Evolutionary conservation across 2,888 invertebrate genomes (phyloP).

Genomic region (Dicyrtomina minuta): DNA sequence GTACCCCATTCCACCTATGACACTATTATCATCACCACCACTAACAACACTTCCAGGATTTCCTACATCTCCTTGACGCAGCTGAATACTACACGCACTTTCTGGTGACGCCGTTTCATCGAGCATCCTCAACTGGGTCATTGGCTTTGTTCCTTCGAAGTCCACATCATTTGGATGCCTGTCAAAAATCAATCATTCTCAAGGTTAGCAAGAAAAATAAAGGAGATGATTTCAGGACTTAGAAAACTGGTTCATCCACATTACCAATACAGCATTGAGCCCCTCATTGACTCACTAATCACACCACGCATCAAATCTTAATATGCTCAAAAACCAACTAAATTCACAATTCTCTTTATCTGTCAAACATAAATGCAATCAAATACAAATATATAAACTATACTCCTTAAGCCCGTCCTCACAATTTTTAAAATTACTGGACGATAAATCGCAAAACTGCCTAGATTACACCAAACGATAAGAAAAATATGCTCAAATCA

Average conservation of each 20-base stretch:
- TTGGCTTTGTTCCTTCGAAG: constrained; percentile 43
- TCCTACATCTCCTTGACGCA: not conserved
- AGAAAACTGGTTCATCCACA: constrained; percentile 18
- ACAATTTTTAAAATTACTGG: too few relatives aligned
- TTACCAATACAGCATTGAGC: not conserved
- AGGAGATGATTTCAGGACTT: not conserved
- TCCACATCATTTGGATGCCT: constrained; percentile 43
- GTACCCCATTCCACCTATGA: constrained; percentile 29
- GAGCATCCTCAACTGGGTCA: constrained; percentile 45
- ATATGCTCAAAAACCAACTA: not conserved
- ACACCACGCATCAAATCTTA: not conserved
- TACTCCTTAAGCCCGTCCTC: too few relatives aligned
- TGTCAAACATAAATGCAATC: too few relatives aligned
- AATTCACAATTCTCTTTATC: too few relatives aligned
- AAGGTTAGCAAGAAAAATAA: constrained; percentile 18
- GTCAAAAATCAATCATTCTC: constrained; percentile 19
- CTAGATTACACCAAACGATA: too few relatives aligned
- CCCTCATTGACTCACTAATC: not conserved
- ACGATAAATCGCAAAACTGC: not conserved
- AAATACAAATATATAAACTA: too few relatives aligned
- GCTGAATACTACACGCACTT: constrained; percentile 30
- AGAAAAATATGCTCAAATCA: too few relatives aligned
- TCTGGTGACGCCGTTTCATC: constrained; percentile 42
- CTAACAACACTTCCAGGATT: constrained; percentile 10
- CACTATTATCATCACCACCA: constrained; percentile 22